A percentile compares a stretch with the other conserved stretches of the same genome.
Evolutionary conservation across 1,140 invertebrate genomes (phyloP).

Genomic region (Diabrotica undecimpunctata): DNA sequence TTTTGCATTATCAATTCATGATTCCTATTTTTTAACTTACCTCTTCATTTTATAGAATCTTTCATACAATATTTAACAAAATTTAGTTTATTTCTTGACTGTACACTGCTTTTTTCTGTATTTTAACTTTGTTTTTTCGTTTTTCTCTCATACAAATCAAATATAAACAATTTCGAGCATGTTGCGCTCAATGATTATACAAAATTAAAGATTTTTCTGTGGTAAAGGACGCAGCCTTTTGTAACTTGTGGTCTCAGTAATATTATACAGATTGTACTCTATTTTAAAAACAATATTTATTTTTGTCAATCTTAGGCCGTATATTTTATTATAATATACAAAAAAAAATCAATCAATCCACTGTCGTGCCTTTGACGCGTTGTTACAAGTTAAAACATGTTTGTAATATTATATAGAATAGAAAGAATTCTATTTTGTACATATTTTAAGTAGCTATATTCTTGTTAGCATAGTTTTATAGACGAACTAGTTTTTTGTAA

Average conservation of each 20-base stretch:
- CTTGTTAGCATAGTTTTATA: slow-evolving; percentile 22
- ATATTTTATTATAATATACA: slow-evolving; percentile 2
- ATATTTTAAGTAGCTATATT: slow-evolving; percentile 28
- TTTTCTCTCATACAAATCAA: too few species aligned
- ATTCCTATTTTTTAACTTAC: too few species aligned
- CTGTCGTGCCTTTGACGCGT: slow-evolving; percentile 29
- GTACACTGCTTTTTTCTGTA: too few species aligned
- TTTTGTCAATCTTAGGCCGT: not conserved
- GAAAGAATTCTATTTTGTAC: slow-evolving; percentile 26
- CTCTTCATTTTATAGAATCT: too few species aligned
- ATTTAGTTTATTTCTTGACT: too few species aligned
- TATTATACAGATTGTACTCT: slow-evolving; percentile 12
- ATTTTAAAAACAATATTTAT: slow-evolving; percentile 11
- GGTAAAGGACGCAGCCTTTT: not conserved
- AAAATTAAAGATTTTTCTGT: too few species aligned
- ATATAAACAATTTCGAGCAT: too few species aligned
- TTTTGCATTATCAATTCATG: too few species aligned
- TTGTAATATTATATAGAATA: slow-evolving; percentile 34
- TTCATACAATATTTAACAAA: too few species aligned
- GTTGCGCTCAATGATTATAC: too few species aligned
- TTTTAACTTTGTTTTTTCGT: too few species aligned
- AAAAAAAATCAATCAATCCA: not conserved
- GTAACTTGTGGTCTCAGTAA: slow-evolving; percentile 27
- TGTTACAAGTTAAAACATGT: slow-evolving; percentile 24
- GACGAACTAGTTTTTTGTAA: not conserved